phyloP scores from a whole-genome alignment of 2,113 vertebrate genomes.

The Ornithorhynchus anatinus region DNA sequence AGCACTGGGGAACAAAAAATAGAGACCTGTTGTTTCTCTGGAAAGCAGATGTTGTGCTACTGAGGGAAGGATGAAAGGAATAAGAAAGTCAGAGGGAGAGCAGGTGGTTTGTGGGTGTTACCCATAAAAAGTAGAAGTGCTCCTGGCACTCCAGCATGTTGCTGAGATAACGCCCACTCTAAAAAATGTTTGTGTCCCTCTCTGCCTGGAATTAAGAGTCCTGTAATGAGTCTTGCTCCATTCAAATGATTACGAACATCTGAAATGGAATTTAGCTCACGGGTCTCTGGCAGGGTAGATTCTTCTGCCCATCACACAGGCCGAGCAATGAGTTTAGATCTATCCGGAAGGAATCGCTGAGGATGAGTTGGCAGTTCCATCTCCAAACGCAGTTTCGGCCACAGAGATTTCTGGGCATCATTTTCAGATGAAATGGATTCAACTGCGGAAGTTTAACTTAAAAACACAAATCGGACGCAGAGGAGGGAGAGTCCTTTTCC shows the following conservation, averaged over 20 bases:
- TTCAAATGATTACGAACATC: slow-evolving; percentile 11
- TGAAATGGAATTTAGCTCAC: slow-evolving; percentile 1
- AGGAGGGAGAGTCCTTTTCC: neutral
- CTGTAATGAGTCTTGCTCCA: slow-evolving; percentile 22
- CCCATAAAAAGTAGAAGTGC: slow-evolving; percentile 23
- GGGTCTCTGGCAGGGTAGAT: neutral
- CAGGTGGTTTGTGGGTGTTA: slow-evolving; percentile 41
- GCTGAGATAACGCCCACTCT: slow-evolving; percentile 22
- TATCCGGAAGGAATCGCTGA: neutral
- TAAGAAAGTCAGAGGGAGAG: neutral
- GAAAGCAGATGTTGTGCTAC: neutral
- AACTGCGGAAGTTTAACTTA: neutral
- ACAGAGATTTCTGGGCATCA: neutral
- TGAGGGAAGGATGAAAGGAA: neutral
- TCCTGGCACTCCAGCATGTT: slow-evolving; percentile 10
- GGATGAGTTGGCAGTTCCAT: neutral
- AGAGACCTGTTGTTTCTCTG: neutral
- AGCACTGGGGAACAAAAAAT: neutral
- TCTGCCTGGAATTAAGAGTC: slow-evolving; percentile 23
- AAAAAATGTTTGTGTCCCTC: slow-evolving; percentile 16
- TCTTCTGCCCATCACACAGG: neutral
- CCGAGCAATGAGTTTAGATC: neutral
- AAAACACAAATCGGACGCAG: neutral
- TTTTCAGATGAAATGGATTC: neutral
- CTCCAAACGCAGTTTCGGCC: slow-evolving; percentile 2